Evolutionary conservation across 2,113 vertebrate genomes (phyloP), one percentile per base, ranked within the genome.

Genomic region (Sisor rabdophorus): DNA sequence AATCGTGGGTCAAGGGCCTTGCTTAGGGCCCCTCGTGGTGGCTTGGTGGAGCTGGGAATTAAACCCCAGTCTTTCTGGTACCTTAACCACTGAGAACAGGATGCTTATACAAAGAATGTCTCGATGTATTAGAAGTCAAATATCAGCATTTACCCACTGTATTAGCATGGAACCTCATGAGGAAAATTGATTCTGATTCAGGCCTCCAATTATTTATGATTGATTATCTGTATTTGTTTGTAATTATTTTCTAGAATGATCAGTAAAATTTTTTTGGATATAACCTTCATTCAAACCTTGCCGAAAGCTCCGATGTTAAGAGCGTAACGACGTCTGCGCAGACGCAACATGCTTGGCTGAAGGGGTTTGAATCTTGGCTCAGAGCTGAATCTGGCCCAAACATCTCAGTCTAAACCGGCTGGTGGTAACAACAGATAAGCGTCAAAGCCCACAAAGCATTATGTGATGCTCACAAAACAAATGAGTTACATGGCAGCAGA

Each of bases 361-460:
- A 19, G 7, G 7, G 20, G 32, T 55, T 55, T 28, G 28, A 55
- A 55, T 36, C 69, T 71, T 36, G 69, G 69, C 69, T 55, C 30
- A 36, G 52, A 71, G 50, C 28, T 55, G 47, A 52, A 52, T 30
- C 47, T 69, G 65, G 65, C 65, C 26, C 65, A 69, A 69, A 30
- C 17, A 2, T 16, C 65, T 52, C 47, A 28, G 65, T 28, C 47
- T 71, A 55, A 54, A 71, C 52, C 53, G 69, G 50, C 53, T 55
- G 50, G 36, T 54, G 30, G 69, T 69, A 40, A 69, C 65, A 69
- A 52, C 47, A 52, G 65, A 52, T 69, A 52, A 50, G 65, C 47
- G 19, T 3, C 16, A 28, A 36, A 71, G 28, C 69, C 69, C 69
- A 71, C 30, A 54, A 55, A 55, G 28, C 69, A 55, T 28, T 36